Evolutionary conservation across 2,113 vertebrate species (phyloP).

Genomic region (Siniperca chuatsi): DNA sequence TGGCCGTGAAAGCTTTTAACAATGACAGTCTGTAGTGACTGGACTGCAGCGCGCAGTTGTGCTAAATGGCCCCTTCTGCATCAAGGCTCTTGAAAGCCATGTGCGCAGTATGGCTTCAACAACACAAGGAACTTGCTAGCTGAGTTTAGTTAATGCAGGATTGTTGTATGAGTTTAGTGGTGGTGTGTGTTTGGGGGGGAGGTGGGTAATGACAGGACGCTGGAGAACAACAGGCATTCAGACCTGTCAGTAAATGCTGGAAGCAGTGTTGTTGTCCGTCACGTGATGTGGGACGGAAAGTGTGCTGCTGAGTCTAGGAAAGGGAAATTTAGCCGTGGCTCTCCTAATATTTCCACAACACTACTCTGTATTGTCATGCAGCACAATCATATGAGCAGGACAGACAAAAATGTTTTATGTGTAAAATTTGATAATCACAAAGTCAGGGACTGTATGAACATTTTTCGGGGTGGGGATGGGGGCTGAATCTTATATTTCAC

Average conservation of each 20-base stretch:
- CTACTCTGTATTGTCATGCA: background rate
- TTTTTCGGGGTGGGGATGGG: background rate
- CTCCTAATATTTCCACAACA: background rate
- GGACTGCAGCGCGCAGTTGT: constrained; percentile 18
- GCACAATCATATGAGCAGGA: background rate
- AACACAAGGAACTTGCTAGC: constrained; percentile 59
- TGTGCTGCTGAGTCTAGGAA: constrained; percentile 7
- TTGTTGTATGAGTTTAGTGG: constrained; percentile 30
- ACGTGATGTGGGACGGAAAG: background rate
- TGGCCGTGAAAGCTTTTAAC: constrained; percentile 43
- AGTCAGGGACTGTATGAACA: background rate
- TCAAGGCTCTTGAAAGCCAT: constrained; percentile 53
- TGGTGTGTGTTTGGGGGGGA: background rate
- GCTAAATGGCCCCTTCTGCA: constrained; percentile 71
- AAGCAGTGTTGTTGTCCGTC: constrained; percentile 38
- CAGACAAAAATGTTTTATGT: background rate
- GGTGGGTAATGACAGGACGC: background rate
- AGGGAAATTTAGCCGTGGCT: background rate
- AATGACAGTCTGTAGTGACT: constrained; percentile 44
- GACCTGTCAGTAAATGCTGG: constrained; percentile 48
- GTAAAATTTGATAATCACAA: background rate
- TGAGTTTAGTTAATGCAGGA: constrained; percentile 43
- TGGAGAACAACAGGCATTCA: constrained; percentile 56
- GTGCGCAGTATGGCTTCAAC: constrained; percentile 34
- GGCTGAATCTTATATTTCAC: background rate